phyloP scores from a whole-genome alignment of 1,140 invertebrate species.

The Eulimnadia texana region DNA sequence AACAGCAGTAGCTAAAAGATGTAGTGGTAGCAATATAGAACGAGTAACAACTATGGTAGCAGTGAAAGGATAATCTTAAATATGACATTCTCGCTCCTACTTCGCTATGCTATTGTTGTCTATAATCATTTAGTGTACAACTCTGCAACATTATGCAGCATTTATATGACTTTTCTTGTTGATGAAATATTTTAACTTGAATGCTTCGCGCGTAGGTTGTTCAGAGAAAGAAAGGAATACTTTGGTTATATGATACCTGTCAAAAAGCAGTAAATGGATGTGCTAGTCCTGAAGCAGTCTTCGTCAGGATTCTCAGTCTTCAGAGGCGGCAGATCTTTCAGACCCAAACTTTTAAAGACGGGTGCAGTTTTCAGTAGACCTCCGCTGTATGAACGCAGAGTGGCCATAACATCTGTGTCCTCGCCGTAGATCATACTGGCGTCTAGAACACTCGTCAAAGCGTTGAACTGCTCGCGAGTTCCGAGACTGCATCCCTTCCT shows the following conservation, averaged over 20 bases:
- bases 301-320: constrained; percentile 36
- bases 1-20: no score
- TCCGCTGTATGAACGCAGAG: constrained; percentile 34
- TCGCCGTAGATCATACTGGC: constrained; percentile 38
- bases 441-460: constrained; percentile 35
- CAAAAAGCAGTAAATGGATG: constrained; percentile 36
- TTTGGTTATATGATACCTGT: constrained; percentile 27
- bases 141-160: background rate
- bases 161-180: background rate
- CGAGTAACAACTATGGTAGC: no score
- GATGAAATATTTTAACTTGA: no score
- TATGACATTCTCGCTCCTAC: no score
- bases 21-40: background rate
- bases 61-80: no score
- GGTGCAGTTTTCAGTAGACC: constrained; percentile 32
- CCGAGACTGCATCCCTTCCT: constrained; percentile 36
- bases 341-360: constrained; percentile 29
- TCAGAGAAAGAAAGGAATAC: no score
- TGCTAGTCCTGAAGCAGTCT: constrained; percentile 33
- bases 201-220: no score
- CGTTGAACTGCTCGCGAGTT: constrained; percentile 34
- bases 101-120: no score
- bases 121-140: background rate
- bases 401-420: constrained; percentile 33
- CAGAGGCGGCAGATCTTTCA: constrained; percentile 37